phyloP scores from a whole-genome alignment of 2,888 invertebrate genomes.

The Phengaris arion region DNA sequence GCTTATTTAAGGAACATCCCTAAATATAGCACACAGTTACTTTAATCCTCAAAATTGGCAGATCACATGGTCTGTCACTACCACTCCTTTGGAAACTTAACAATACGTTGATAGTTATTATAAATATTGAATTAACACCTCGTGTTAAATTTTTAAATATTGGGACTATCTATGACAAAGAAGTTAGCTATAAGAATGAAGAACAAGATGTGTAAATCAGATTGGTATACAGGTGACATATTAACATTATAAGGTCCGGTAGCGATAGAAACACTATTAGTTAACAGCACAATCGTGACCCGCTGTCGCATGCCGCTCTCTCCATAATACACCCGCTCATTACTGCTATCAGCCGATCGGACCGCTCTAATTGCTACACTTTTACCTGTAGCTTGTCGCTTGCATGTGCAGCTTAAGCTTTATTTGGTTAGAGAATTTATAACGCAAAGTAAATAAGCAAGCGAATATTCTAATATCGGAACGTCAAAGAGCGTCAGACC shows the following conservation, averaged over 20 bases:
- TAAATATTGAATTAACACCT: too few relatives aligned
- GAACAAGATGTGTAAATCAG: too few relatives aligned
- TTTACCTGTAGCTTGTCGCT: constrained; percentile 43
- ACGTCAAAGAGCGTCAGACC: background rate
- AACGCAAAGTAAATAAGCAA: background rate
- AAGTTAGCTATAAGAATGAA: too few relatives aligned
- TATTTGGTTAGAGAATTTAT: background rate
- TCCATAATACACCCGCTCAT: constrained; percentile 57
- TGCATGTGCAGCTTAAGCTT: constrained; percentile 15
- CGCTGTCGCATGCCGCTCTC: constrained; percentile 52
- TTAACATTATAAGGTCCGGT: too few relatives aligned
- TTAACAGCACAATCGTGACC: constrained; percentile 22
- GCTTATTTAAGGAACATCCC: background rate
- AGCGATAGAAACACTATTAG: too few relatives aligned
- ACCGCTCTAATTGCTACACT: constrained; percentile 66
- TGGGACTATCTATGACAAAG: too few relatives aligned
- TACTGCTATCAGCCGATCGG: constrained; percentile 65
- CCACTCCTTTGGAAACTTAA: background rate
- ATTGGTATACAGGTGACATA: too few relatives aligned
- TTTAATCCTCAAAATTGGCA: background rate
- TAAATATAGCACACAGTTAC: background rate
- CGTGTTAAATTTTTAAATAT: too few relatives aligned
- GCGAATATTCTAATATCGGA: background rate
- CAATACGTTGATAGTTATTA: too few relatives aligned
- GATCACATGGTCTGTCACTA: background rate